Evolutionary conservation across 2,888 invertebrate species (phyloP), one percentile per base, ranked within the genome.

Genomic region (Anthophora plumipes): DNA sequence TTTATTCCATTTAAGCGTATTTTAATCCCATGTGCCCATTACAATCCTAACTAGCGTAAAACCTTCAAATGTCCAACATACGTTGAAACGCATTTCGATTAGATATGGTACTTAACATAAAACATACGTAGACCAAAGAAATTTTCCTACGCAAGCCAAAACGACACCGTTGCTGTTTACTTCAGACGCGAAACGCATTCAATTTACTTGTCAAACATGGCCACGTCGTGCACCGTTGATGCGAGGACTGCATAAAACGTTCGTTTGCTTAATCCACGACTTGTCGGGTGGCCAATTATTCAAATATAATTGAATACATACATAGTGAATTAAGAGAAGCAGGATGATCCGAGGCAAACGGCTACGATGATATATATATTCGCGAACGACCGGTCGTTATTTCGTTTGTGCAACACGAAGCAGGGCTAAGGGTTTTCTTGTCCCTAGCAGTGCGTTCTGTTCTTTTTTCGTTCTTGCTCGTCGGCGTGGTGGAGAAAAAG

Each of bases 261-360:
- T 77, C 70, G 82, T 70, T 85, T 72, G 76, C 76, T 87, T 87
- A 80, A 76, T 74, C 73, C 74, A 63, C 69, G 67, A 55, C 69
- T 75, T 61, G 84, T 76, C 73, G 79, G 86, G 77, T 81, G 87
- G 84, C 80, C 87, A 88, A 88, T 87, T 88, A 87, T 87, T 87
- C 88, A 88, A 84, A 87, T 87, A 88, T 84, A 84, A 87, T 87
- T 79, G 87, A 88, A 87, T 87, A 87, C 87, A 87, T 87, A 80
- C 87, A 87, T 87, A 85, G 77, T 52, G 68, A 87, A 87, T 75
- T 70, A 68, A 77, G 72, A 57, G 66, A 75, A 76, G 57, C 75
- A n/a, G 71, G 68, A 54, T 72, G 83, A 83, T 85, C 69, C 76
- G 63, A 9, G 63, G 60, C 48, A 43, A 64, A 39, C 52, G 20